phyloP scores from a whole-genome alignment of 1,140 invertebrate species.

The Drosophila triauraria region DNA sequence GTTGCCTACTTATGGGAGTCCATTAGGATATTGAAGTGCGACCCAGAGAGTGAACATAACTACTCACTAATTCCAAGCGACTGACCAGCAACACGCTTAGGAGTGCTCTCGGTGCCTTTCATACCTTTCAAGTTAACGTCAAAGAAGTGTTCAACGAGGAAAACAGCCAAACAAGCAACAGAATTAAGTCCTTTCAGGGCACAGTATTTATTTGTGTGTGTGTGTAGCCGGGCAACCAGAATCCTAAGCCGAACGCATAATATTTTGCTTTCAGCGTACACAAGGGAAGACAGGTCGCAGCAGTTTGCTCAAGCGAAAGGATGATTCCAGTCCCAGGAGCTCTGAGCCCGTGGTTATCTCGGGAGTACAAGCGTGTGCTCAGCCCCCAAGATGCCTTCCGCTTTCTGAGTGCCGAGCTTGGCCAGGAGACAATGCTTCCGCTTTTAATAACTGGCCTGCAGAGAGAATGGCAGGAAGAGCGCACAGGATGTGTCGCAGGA shows the following conservation, averaged over 20 bases:
- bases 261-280: conserved; percentile 52
- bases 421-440: conserved; percentile 60
- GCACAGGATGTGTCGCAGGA: conserved; percentile 39
- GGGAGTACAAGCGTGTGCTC: conserved; percentile 4
- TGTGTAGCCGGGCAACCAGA: conserved; percentile 15
- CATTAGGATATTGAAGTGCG: conserved; percentile 6
- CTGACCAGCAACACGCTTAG: background rate
- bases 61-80: background rate
- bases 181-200: conserved; percentile 15
- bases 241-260: conserved; percentile 54
- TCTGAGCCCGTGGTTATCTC: conserved; percentile 19
- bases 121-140: conserved; percentile 18
- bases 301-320: conserved; percentile 63
- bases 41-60: background rate
- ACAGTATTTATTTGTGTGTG: background rate
- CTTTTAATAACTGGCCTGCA: conserved; percentile 61
- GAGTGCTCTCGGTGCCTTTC: conserved; percentile 15
- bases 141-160: conserved; percentile 7
- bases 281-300: conserved; percentile 21
- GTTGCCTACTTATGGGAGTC: conserved; percentile 45
- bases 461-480: background rate
- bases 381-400: conserved; percentile 23
- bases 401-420: background rate
- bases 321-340: conserved; percentile 53
- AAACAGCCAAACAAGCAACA: conserved; percentile 5